Evolutionary conservation across 2,797 vertebrate species (phyloP), one percentile per base, ranked within the genome.

Genomic region (Ceryle rudis): DNA sequence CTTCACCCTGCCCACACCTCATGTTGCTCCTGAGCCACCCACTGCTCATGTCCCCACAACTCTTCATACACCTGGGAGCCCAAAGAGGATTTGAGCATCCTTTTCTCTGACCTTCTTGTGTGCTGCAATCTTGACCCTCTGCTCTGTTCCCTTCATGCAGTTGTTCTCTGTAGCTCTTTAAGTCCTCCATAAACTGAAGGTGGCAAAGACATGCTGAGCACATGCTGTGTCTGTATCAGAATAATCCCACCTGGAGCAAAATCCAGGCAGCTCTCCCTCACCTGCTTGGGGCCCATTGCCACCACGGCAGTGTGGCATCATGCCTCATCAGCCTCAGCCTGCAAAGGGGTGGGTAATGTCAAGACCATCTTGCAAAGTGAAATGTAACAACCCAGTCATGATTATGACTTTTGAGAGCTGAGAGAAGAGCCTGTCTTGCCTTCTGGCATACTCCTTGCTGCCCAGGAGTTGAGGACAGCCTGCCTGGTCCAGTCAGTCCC

Each of bases 91-190:
- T 23, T 64, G 31, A 58, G 17, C 46, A 62, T 33, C 74, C 22
- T 82, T 73, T 70, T 19, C 35, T 44, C 42, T 2, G 4, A 14
- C 25, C 20, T 14, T 49, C 19, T 41, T 0, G 1, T 31, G 55
- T 2, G 4, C 25, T 44, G 42, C 55, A 47, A 28, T 58, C 60
- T 29, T 1, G 4, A 14, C 17, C 10, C 7, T 66, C 31, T 81
- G 22, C n/a, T 58, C 66, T 3, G 26, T 25, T 87, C 39, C 39
- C 23, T 75, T 61, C 5, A 4, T 4, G 18, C 4, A 33, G 26
- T 10, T 3, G 0, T 26, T 90, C 69, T 90, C 73, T 3, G 2
- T 10, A 51, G 52, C 6, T 2, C 1, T 47, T 74, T 26, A 39
- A 15, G 11, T 52, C 19, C 10, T 3, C 10, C 14, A 15, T 7